Evolutionary conservation across 2,113 vertebrate genomes (phyloP), one percentile per base, ranked within the genome.

Genomic region (Camelus bactrianus): DNA sequence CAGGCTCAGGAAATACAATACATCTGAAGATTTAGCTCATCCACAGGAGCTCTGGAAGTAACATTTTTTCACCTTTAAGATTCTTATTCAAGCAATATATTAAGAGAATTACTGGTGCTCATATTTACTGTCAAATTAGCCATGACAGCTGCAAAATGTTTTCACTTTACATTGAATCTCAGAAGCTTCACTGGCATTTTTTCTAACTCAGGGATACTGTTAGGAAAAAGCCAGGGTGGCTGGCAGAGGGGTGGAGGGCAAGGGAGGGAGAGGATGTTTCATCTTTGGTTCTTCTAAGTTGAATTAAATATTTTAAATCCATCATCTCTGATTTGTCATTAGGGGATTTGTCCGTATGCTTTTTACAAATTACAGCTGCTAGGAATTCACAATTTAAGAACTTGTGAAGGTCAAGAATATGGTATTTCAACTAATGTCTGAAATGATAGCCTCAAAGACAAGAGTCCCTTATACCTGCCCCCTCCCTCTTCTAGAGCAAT

Each of bases 241-340:
- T 96, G 89, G n/a, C 52, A 65, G 2, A 8, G 42, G 1, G 48
- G 35, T 0, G 1, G 80, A n/a, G 24, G 86, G 56, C n/a, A 8
- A 70, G 12, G 10, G 10, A 54, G 7, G 69, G 54, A 92, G 92
- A 85, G 32, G 54, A 93, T 0, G 58, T 87, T 95, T 94, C 81
- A 89, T 52, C 94, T 98, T 98, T 97, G 97, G 97, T 98, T 95
- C 97, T 96, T 28, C 85, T 87, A 79, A 98, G 90, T 94, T 96
- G 96, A 98, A 98, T 98, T 97, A 97, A 98, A 96, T 96, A 98
- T 70, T 96, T 96, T 97, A 95, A 97, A 97, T 98, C 97, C 97
- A 97, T 98, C 92, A 97, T 96, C 77, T 97, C 9, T 77, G 94
- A 93, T 56, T 42, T 73, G 93, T 92, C 97, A 95, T 97, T 94